Base-by-base conservation (phyloP, 1,140 invertebrate species). In the Contarinia nasturtii region DNA sequence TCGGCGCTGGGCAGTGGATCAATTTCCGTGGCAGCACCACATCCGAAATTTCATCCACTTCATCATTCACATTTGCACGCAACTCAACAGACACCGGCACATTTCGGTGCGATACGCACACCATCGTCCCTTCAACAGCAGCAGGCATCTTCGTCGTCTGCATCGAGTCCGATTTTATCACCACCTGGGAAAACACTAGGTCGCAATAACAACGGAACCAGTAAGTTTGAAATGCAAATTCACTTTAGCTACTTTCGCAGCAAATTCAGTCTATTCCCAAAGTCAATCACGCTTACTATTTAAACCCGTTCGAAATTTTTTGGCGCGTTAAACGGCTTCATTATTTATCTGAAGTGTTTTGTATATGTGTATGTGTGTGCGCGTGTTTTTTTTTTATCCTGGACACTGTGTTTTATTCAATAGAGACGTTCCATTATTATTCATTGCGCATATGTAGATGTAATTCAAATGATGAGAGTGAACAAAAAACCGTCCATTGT, bases 141-240 rank as follows among this genome's bases (percentile, higher is more conserved):
- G 4, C 33, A 18, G 14, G 42, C 21, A 2, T 20, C 42, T 15
- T 38, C 59, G 15, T 63, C 61, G 44, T 55, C 61, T 7, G 60
- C 57, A 42, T 63, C 63, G 44, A 63, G 53, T 50, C 61, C 61
- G 18, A 59, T 63, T 18, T 43, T 63, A n/a, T 61, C 59, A 54
- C 60, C 61, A 33, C 58, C 60, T 40, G 60, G 60, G 48, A 67
- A 67, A 48, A 64, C 66, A 14, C 56, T 64, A 22, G 64, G 65
- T 41, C 56, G 64, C 40, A 67, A 67, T 54, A 58, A 60, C 7
- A 67, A 67, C 52, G 65, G 64, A 18, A 67, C 65, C 55, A 58
- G 65, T 67, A 50, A 66, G 64, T 66, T 37, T 1, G 12, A 45
- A 4, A 15, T 19, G 15, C 48, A n/a, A 10, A 19, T n/a, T 17